Evolutionary conservation across 2,888 invertebrate genomes (phyloP).

Genomic region (Stenichneumon culpator): DNA sequence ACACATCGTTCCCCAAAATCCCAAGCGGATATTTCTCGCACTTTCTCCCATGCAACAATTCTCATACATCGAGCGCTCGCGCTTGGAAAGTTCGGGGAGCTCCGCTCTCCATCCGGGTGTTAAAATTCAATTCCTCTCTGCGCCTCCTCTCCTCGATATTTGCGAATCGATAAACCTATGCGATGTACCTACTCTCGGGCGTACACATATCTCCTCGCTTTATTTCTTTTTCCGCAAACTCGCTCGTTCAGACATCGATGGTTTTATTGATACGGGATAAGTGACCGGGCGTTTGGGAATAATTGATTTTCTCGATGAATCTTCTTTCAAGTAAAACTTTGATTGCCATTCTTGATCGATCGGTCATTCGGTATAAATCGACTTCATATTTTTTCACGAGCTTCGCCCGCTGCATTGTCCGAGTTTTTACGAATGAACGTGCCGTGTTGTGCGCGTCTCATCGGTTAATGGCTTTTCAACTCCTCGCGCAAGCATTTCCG

Average conservation of each 20-base stretch:
- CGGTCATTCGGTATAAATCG: too few relatives aligned
- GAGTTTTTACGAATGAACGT: neutral
- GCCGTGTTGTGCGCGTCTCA: neutral
- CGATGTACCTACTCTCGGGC: neutral
- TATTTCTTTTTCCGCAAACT: neutral
- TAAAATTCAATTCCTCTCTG: constrained; percentile 55
- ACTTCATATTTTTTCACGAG: too few relatives aligned
- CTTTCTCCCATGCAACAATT: constrained; percentile 40
- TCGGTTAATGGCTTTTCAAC: constrained; percentile 56
- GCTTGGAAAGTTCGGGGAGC: constrained; percentile 10
- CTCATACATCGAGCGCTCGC: constrained; percentile 6
- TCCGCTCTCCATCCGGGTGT: constrained; percentile 18
- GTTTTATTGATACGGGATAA: neutral
- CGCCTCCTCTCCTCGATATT: constrained; percentile 34
- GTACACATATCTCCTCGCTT: neutral
- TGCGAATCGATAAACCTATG: constrained; percentile 23
- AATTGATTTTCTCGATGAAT: neutral
- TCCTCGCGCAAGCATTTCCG: too few relatives aligned
- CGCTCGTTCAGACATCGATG: neutral
- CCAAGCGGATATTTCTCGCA: constrained; percentile 27
- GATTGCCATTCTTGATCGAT: too few relatives aligned
- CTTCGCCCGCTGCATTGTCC: neutral
- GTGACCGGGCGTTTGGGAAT: neutral
- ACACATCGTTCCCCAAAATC: constrained; percentile 24
- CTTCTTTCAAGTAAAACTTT: neutral